Evolutionary conservation across 1,140 invertebrate species (phyloP).

Genomic region (Matsumurasca onukii): DNA sequence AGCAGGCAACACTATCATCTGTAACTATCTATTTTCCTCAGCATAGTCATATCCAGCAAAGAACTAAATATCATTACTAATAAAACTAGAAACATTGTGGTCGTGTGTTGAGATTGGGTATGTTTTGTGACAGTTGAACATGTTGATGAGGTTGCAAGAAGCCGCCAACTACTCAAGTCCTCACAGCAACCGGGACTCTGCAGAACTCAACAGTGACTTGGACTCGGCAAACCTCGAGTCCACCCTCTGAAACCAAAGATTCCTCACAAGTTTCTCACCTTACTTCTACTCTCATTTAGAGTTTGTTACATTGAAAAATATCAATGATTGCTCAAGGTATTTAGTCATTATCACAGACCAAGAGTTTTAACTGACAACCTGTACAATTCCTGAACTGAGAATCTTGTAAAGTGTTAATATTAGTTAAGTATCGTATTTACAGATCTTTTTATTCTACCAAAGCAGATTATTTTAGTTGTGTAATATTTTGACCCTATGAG

Average conservation of each 20-base stretch:
- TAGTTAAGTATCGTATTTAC: background rate
- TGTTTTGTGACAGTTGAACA: constrained; percentile 75
- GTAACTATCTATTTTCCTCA: no score
- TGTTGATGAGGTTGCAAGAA: constrained; percentile 93
- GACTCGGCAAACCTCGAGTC: background rate
- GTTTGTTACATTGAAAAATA: background rate
- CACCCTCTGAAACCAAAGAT: constrained; percentile 19
- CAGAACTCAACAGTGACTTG: background rate
- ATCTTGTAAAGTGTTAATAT: no score
- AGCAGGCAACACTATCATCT: no score
- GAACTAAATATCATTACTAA: no score
- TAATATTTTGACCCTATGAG: background rate
- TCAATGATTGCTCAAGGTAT: constrained; percentile 18
- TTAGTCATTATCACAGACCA: constrained; percentile 12
- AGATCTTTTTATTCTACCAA: background rate
- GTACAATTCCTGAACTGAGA: no score
- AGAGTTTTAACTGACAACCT: constrained; percentile 15
- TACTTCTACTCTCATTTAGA: background rate
- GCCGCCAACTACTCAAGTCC: constrained; percentile 88
- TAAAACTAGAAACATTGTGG: no score
- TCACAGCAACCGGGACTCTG: constrained; percentile 60
- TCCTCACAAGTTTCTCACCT: constrained; percentile 15
- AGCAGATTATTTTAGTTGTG: background rate
- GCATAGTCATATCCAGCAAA: no score
- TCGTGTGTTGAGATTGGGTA: no score